Base-by-base conservation (phyloP, 2,797 vertebrate species). In the Parauchenoglanis ngamensis region DNA sequence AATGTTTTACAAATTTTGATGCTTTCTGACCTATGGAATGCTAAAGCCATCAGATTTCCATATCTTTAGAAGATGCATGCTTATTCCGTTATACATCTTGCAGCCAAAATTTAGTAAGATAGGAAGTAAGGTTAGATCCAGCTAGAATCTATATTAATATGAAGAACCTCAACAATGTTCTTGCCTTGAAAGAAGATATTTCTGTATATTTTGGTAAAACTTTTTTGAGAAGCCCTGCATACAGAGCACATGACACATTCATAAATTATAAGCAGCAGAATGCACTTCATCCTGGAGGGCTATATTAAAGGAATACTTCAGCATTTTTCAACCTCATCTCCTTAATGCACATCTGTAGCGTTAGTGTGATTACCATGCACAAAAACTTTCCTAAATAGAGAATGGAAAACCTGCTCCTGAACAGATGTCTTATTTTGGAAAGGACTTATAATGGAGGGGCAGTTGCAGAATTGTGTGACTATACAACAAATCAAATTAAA, bases 301-400 rank as follows among this genome's bases (percentile, higher is more conserved):
- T 79, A 63, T 63, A 82, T 82, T 82, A 65, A 82, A 82, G 80
- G 61, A 67, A 82, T 67, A 67, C 80, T 52, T 52, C 49, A 49
- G 15, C 31, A 19, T 28, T 82, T 19, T 19, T 49, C 8, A 11
- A 15, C 1, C 4, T 67, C n/a, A 83, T 35, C 21, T 17, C 40
- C n/a, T 46, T 63, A 6, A 1, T 44, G 4, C 21, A 46, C 7
- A 63, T 81, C 46, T 83, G 17, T 31, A 52, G 11, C 3, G 21
- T 46, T n/a, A 68, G 15, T 65, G 15, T 82, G 59, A 31, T 82
- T 49, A 49, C 61, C 57, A 80, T 40, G 35, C 31, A 49, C 40
- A 49, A 17, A 19, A 83, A 63, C 8, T 0, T 7, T 57, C 8
- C 17, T 56, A 19, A 31, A 56, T 56, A 61, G 12, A 19, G 54